Evolutionary conservation across 2,113 vertebrate species (phyloP).

Genomic region (Salminus brasiliensis): DNA sequence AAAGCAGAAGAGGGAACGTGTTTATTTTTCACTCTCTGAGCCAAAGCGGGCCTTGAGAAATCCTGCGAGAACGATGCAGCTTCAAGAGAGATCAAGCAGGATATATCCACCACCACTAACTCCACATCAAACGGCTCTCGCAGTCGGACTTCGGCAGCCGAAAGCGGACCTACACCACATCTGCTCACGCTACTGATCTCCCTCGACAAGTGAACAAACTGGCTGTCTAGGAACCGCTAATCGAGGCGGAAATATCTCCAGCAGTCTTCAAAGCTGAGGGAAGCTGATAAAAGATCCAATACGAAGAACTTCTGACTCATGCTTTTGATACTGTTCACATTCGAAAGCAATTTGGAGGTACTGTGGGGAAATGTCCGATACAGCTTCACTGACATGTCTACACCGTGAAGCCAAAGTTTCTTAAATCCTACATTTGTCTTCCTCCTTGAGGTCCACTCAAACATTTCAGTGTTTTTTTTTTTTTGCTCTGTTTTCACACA

Average conservation of each 20-base stretch:
- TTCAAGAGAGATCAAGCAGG: slow-evolving; percentile 12
- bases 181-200: background rate
- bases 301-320: background rate
- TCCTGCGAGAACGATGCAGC: background rate
- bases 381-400: background rate
- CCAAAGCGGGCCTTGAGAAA: background rate
- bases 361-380: background rate
- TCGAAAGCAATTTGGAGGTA: background rate
- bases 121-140: slow-evolving; percentile 21
- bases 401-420: background rate
- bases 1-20: background rate
- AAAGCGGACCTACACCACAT: background rate
- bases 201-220: background rate
- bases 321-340: background rate
- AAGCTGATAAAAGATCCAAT: background rate
- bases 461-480: too few relatives aligned
- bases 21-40: slow-evolving; percentile 3
- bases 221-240: too few relatives aligned
- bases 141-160: slow-evolving; percentile 11
- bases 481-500: too few relatives aligned
- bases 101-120: slow-evolving; percentile 11
- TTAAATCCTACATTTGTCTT: too few relatives aligned
- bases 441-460: too few relatives aligned
- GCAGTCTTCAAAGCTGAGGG: background rate
- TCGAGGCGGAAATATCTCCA: too few relatives aligned